Evolutionary conservation across 2,888 invertebrate species (phyloP), one percentile per base, ranked within the genome.

Genomic region (Nomada ruficornis): DNA sequence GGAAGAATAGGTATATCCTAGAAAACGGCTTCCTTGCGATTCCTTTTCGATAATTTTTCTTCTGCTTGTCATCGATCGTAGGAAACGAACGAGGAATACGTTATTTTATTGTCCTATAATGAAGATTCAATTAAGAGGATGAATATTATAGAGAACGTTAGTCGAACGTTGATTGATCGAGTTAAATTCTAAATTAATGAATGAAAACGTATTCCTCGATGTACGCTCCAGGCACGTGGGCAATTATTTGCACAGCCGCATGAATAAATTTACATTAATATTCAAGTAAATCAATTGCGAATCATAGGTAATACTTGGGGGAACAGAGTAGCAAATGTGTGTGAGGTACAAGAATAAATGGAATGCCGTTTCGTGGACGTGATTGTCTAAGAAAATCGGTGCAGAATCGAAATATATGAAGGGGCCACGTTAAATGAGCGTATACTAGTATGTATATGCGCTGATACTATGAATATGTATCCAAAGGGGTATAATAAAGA

Each of bases 71-170:
- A 47, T 36, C 20, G 20, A n/a, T 60, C 23, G n/a, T 15, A 10
- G 26, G 18, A 52, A 71, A 71, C 20, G 10, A 36, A 71, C 3
- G 60, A 71, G 70, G 36, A 71, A 71, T 52, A 23, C 36, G 70
- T 18, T 47, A 44, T 69, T 44, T 13, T 7, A 5, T 55, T 13
- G 5, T n/a, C 3, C 23, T 57, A 23, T 44, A 42, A 26, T 23
- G 18, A 44, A 26, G 55, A 42, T 55, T 23, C 5, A 36, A 20
- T 26, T 18, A 29, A 29, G 1, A n/a, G 10, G 15, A 67, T 65
- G 13, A 13, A 54, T 36, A 50, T 52, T 29, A 52, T 50, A 29
- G 29, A 15, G 1, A 29, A 36, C 36, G 36, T 20, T 18, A 18
- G 11, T 23, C 11, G 10, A 11, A 20, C 36, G 42, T 18, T n/a